phyloP scores from a whole-genome alignment of 2,113 vertebrate genomes.

The Chionodraco myersi region DNA sequence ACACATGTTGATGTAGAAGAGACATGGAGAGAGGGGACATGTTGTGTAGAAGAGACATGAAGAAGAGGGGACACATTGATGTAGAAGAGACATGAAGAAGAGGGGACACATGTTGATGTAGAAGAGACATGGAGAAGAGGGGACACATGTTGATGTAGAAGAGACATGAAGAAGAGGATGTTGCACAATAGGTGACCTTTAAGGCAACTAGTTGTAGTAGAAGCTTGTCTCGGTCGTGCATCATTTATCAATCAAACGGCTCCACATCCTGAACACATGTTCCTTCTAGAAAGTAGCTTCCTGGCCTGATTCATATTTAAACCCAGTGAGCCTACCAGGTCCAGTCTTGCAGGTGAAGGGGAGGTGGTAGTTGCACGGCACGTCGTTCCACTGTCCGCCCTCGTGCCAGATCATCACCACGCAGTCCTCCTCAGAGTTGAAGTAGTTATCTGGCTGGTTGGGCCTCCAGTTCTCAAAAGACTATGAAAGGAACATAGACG shows the following conservation, averaged over 20 bases:
- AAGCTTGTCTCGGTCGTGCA: neutral
- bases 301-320: neutral
- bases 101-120: too few species aligned
- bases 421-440: slow-evolving; percentile 90
- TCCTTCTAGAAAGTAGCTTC: neutral
- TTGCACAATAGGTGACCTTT: too few species aligned
- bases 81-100: too few species aligned
- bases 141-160: too few species aligned
- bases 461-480: slow-evolving; percentile 94
- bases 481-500: slow-evolving; percentile 42
- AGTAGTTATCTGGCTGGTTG: slow-evolving; percentile 95
- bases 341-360: slow-evolving; percentile 96
- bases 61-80: too few species aligned
- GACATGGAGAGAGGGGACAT: too few species aligned
- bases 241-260: neutral
- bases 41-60: too few species aligned
- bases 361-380: slow-evolving; percentile 96
- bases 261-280: neutral
- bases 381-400: slow-evolving; percentile 93
- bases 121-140: too few species aligned
- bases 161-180: too few species aligned
- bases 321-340: slow-evolving; percentile 85
- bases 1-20: too few species aligned
- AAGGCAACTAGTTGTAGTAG: too few species aligned
- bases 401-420: slow-evolving; percentile 97